phyloP scores from a whole-genome alignment of 2,888 invertebrate species.

The Seladonia tumulorum region DNA sequence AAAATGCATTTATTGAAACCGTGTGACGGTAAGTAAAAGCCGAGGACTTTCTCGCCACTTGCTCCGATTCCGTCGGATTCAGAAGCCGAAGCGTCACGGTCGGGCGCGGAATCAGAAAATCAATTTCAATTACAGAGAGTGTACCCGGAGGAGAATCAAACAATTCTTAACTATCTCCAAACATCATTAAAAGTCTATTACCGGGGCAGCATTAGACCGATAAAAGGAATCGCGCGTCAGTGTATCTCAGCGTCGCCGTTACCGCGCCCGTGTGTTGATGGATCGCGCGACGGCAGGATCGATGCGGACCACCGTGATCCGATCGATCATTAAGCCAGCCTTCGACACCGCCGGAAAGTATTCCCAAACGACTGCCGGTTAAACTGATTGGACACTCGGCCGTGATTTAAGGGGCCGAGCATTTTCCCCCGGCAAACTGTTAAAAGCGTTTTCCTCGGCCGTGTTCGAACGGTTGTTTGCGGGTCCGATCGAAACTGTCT shows the following conservation, averaged over 20 bases:
- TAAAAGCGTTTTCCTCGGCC: constrained; percentile 10
- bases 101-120: not conserved
- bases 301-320: not conserved
- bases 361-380: not conserved
- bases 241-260: not conserved
- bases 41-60: not conserved
- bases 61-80: not conserved
- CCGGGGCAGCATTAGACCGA: not conserved
- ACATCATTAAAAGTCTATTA: constrained; percentile 12
- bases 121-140: constrained; percentile 5
- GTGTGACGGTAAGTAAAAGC: not conserved
- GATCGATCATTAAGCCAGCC: constrained; percentile 13
- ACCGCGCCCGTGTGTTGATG: not conserved
- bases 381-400: constrained; percentile 19
- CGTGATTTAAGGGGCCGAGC: constrained; percentile 3
- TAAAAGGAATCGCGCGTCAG: not conserved
- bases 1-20: not conserved
- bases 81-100: not conserved
- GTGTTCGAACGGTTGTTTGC: not conserved
- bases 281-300: not conserved
- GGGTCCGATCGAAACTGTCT: constrained; percentile 41
- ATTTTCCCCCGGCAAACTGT: constrained; percentile 22
- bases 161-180: not conserved
- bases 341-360: not conserved
- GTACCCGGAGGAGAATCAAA: not conserved